phyloP scores from a whole-genome alignment of 2,797 vertebrate species.

The Tokudaia muenninki region DNA sequence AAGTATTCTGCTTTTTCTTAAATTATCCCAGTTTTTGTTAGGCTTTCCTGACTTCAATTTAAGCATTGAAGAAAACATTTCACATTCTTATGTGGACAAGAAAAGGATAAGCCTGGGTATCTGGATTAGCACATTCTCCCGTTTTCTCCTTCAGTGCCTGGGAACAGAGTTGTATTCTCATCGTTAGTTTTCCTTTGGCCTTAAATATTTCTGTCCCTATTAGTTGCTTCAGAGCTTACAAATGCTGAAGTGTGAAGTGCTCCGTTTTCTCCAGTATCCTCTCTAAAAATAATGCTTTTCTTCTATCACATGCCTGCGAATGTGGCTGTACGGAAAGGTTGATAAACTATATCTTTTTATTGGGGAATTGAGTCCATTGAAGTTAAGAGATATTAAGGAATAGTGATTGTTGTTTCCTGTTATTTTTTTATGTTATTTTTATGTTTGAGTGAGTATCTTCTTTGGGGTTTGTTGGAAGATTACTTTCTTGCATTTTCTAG shows the following conservation, averaged over 20 bases:
- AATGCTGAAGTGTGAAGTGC: constrained; percentile 58
- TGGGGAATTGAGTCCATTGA: too few relatives aligned
- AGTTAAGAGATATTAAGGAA: too few relatives aligned
- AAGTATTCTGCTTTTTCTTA: constrained; percentile 7
- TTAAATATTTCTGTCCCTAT: constrained; percentile 58
- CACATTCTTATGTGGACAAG: constrained; percentile 26
- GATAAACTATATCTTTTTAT: neutral
- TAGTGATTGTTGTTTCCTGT: too few relatives aligned
- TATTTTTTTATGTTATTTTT: too few relatives aligned
- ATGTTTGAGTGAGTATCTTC: too few relatives aligned
- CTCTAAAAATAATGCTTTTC: constrained; percentile 59
- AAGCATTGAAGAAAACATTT: constrained; percentile 48
- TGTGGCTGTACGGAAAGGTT: constrained; percentile 17
- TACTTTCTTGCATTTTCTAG: too few relatives aligned
- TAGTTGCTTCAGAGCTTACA: constrained; percentile 39
- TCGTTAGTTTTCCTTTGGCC: constrained; percentile 23
- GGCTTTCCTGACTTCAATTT: neutral
- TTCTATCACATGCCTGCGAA: constrained; percentile 13
- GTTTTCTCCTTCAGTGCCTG: neutral
- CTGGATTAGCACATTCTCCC: neutral
- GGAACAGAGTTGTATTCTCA: neutral
- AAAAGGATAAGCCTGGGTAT: neutral
- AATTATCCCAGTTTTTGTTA: neutral
- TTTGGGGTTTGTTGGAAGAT: too few relatives aligned
- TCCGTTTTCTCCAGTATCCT: constrained; percentile 39